Evolutionary conservation across 2,888 invertebrate genomes (phyloP).

Genomic region (Lampropteryx suffumata): DNA sequence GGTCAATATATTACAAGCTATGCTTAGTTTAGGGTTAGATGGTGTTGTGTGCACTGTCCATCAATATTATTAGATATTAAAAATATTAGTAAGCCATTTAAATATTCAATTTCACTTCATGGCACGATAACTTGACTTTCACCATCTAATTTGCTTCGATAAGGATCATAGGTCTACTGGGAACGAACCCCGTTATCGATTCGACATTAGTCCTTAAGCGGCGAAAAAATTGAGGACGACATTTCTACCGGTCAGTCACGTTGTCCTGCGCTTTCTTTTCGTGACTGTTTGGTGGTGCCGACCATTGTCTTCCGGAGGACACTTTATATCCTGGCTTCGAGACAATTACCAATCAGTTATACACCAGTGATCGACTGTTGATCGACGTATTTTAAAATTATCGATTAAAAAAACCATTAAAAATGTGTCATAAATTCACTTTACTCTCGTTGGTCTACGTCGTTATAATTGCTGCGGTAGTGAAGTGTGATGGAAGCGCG

Average conservation of each 20-base stretch:
- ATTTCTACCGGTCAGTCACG: slow-evolving; percentile 75
- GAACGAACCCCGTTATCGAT: slow-evolving; percentile 64
- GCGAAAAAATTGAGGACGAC: slow-evolving; percentile 63
- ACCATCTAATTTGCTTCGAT: slow-evolving; percentile 54
- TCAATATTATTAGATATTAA: no score
- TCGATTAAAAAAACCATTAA: slow-evolving; percentile 30
- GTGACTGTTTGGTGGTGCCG: slow-evolving; percentile 66
- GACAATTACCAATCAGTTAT: slow-evolving; percentile 68
- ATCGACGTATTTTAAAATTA: slow-evolving; percentile 33
- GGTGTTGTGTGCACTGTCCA: no score
- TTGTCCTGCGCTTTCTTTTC: slow-evolving; percentile 78
- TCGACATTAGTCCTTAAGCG: slow-evolving; percentile 69
- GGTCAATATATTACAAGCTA: no score
- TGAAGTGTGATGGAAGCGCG: slow-evolving; percentile 55
- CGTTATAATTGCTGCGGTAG: slow-evolving; percentile 60
- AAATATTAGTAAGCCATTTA: no score
- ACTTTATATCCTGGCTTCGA: slow-evolving; percentile 77
- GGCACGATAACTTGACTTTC: slow-evolving; percentile 56
- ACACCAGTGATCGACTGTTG: slow-evolving; percentile 52
- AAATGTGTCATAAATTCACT: slow-evolving; percentile 66
- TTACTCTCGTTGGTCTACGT: slow-evolving; percentile 63
- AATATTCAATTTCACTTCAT: slow-evolving; percentile 43
- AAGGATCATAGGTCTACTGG: slow-evolving; percentile 65
- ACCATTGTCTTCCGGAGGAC: slow-evolving; percentile 72
- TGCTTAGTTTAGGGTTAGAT: no score